These are phyloP conservation scores for Agrochola macilenta DNA, from an alignment of 2,888 invertebrate species.

Conservation along the genomic window DNA sequence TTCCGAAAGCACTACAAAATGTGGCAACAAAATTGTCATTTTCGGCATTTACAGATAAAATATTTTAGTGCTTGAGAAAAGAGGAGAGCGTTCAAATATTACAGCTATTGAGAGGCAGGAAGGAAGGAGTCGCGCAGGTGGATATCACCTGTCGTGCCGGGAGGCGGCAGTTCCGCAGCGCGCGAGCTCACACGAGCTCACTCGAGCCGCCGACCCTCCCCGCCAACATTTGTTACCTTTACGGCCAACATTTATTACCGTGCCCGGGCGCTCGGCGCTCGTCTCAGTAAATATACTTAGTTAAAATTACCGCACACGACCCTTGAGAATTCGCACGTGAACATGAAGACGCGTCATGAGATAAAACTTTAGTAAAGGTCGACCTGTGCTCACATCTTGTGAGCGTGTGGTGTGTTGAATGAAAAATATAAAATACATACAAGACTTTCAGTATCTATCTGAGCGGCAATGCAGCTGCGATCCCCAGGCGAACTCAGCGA, in stretches of 20 bases:
- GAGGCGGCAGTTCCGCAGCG: conserved; percentile 60
- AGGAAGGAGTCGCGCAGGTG: conserved; percentile 82
- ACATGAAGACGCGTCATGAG: conserved; percentile 78
- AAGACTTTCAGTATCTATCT: conserved; percentile 29
- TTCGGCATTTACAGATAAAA: conserved; percentile 65
- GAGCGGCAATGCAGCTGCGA: conserved; percentile 18
- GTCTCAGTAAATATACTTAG: conserved; percentile 87
- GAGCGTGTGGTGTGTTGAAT: conserved; percentile 7
- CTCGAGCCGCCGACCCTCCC: conserved; percentile 55
- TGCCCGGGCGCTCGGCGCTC: conserved; percentile 76
- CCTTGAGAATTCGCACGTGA: conserved; percentile 77
- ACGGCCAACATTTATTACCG: conserved; percentile 84
- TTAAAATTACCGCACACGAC: conserved; percentile 87
- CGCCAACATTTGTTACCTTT: conserved; percentile 85
- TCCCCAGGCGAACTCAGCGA: conserved; percentile 30
- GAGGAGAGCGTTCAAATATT: conserved; percentile 70
- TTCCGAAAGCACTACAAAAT: conserved; percentile 51
- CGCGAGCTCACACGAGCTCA: conserved; percentile 38
- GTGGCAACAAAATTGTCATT: conserved; percentile 57
- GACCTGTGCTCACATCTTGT: conserved; percentile 30
- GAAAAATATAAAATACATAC: conserved; percentile 31
- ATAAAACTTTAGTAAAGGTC: conserved; percentile 77
- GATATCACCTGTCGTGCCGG: conserved; percentile 77
- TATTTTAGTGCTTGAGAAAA: conserved; percentile 66
- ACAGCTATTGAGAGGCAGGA: conserved; percentile 75